These are phyloP conservation scores for Takifugu rubripes DNA, from an alignment of 2,797 vertebrate genomes.

Conservation along the genomic window DNA sequence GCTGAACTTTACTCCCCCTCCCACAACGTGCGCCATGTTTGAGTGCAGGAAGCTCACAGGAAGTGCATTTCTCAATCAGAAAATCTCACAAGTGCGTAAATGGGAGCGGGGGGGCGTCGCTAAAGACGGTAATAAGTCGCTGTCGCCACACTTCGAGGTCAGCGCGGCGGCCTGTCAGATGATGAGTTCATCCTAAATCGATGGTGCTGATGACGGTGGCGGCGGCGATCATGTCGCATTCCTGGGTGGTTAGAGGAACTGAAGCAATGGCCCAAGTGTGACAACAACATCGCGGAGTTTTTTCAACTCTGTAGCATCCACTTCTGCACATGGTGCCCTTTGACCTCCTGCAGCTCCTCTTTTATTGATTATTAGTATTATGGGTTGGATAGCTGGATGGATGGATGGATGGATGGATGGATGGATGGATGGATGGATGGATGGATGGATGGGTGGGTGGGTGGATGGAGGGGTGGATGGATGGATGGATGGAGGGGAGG, in stretches of 20 bases:
- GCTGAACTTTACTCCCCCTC: constrained; percentile 13
- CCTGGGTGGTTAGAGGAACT: background rate
- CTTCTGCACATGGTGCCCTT: too few relatives aligned
- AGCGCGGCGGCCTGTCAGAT: background rate
- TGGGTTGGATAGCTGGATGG: too few relatives aligned
- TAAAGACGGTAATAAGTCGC: constrained; percentile 11
- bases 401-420: background rate
- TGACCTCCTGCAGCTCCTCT: too few relatives aligned
- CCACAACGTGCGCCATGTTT: constrained; percentile 2
- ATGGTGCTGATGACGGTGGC: background rate
- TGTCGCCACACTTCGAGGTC: constrained; percentile 5
- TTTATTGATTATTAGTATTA: too few relatives aligned
- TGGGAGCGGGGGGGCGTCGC: constrained; percentile 3
- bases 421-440: background rate
- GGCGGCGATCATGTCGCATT: background rate
- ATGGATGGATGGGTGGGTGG: background rate
- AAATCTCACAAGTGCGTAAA: constrained; percentile 58
- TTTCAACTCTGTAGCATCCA: constrained; percentile 8
- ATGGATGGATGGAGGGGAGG: background rate
- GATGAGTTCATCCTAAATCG: constrained; percentile 20
- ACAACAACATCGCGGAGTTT: constrained; percentile 8
- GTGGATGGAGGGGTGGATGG: background rate
- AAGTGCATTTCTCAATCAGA: constrained; percentile 70
- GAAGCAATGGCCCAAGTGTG: background rate
- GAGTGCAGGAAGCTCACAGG: constrained; percentile 62